A percentile compares a stretch with the other conserved stretches of the same genome.
phyloP scores from a whole-genome alignment of 2,888 invertebrate species.

The Limenitis camilla region DNA sequence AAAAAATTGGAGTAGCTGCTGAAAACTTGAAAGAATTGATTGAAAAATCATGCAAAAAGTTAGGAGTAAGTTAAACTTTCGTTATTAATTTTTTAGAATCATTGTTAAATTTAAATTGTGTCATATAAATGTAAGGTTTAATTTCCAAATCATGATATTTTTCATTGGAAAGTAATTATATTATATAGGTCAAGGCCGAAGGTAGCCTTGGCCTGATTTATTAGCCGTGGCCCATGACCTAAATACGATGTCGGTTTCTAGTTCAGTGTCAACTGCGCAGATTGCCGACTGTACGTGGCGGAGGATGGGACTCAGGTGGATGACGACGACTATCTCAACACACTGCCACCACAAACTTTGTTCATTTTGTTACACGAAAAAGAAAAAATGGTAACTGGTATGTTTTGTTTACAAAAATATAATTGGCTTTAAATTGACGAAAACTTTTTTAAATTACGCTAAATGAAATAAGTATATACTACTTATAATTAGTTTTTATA shows the following conservation, averaged over 20 bases:
- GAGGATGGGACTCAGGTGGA: conserved; percentile 82
- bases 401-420: conserved; percentile 28
- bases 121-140: background rate
- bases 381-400: conserved; percentile 76
- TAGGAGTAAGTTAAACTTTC: conserved; percentile 33
- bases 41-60: conserved; percentile 79
- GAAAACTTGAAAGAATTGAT: conserved; percentile 78
- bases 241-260: conserved; percentile 37
- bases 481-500: too few species aligned
- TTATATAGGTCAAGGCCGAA: conserved; percentile 41
- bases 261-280: conserved; percentile 66
- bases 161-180: background rate
- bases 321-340: conserved; percentile 84
- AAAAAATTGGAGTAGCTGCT: conserved; percentile 82
- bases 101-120: background rate
- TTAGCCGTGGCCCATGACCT: conserved; percentile 39
- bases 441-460: background rate
- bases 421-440: background rate
- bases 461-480: background rate
- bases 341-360: conserved; percentile 83
- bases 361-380: conserved; percentile 74
- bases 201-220: conserved; percentile 31
- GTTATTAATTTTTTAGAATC: background rate
- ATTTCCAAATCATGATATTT: background rate
- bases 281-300: conserved; percentile 72